Percentiles rank a stretch among this genome's conserved stretches.
Conservation (phyloP, 2,888 invertebrate genomes). For the Drosophila histrio region DNA sequence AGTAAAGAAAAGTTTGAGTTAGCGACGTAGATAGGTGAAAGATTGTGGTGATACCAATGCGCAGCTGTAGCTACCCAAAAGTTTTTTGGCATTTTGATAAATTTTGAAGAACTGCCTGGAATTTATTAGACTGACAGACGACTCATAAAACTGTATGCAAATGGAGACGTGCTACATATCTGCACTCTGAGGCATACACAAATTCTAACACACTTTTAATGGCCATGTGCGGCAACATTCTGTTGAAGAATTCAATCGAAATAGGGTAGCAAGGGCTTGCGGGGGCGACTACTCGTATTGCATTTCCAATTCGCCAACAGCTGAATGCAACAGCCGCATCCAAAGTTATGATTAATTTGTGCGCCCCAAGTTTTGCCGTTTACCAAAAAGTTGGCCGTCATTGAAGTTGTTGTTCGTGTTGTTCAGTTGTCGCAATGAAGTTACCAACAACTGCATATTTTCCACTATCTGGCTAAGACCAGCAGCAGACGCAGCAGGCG, state of each 20-base stretch:
- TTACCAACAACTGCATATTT: conserved; percentile 60
- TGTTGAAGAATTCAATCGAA: conserved; percentile 10
- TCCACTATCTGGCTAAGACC: conserved; percentile 51
- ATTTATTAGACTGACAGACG: conserved; percentile 61
- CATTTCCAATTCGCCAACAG: conserved; percentile 40
- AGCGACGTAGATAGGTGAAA: conserved; percentile 1
- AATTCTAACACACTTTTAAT: conserved; percentile 70
- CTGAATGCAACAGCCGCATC: conserved; percentile 48
- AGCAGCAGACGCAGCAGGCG: conserved; percentile 14
- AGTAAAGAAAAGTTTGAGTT: conserved; percentile 18
- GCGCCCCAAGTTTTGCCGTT: conserved; percentile 68
- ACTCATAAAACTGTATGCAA: conserved; percentile 46
- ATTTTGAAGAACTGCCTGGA: conserved; percentile 55
- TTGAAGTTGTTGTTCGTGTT: conserved; percentile 37
- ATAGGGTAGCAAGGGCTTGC: not conserved
- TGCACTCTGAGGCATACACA: conserved; percentile 10
- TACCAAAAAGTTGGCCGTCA: conserved; percentile 64
- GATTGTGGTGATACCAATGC: conserved; percentile 38
- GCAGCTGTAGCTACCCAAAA: conserved; percentile 58
- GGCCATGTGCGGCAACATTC: conserved; percentile 38
- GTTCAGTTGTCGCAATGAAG: conserved; percentile 50
- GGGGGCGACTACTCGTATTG: conserved; percentile 28
- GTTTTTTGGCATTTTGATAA: conserved; percentile 58
- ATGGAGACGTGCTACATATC: conserved; percentile 13
- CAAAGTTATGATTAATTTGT: conserved; percentile 81